Conservation (phyloP, 2,888 invertebrate genomes). For the Drosophila seclusa region DNA sequence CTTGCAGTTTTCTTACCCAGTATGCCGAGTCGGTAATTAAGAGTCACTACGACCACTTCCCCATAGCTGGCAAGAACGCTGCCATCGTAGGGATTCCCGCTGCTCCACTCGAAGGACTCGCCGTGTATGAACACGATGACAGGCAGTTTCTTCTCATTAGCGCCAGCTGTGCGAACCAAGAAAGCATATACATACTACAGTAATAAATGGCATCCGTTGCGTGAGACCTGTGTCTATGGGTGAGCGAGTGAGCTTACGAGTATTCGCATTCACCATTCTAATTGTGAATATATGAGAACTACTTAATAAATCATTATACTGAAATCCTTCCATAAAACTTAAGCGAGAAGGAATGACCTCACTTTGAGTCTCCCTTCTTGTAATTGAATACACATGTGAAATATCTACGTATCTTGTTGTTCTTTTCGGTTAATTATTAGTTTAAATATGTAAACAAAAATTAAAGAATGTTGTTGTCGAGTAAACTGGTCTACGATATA, state of each 20-base stretch:
- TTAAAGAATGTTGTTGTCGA: neutral
- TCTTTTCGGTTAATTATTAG: neutral
- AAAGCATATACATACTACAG: conserved; percentile 1
- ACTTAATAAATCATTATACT: neutral
- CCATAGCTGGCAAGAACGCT: conserved; percentile 96
- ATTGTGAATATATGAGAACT: neutral
- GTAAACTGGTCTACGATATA: neutral
- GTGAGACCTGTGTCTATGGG: neutral
- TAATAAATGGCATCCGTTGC: neutral
- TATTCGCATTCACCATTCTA: neutral
- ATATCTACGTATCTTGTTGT: neutral
- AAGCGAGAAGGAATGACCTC: neutral
- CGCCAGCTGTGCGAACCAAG: conserved; percentile 74
- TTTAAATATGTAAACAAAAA: neutral
- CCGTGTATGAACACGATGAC: conserved; percentile 85
- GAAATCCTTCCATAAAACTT: neutral
- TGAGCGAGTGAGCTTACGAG: no score
- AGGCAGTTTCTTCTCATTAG: conserved; percentile 85
- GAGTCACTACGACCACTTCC: conserved; percentile 96
- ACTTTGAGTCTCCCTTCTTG: neutral
- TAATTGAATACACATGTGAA: neutral
- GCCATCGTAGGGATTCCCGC: conserved; percentile 98
- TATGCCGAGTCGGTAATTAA: conserved; percentile 97
- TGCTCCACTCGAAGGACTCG: conserved; percentile 95
- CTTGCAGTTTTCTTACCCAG: conserved; percentile 85